These are phyloP conservation scores for Lordiphosa collinella DNA, from an alignment of 1,140 invertebrate species.

Conservation along the genomic window DNA sequence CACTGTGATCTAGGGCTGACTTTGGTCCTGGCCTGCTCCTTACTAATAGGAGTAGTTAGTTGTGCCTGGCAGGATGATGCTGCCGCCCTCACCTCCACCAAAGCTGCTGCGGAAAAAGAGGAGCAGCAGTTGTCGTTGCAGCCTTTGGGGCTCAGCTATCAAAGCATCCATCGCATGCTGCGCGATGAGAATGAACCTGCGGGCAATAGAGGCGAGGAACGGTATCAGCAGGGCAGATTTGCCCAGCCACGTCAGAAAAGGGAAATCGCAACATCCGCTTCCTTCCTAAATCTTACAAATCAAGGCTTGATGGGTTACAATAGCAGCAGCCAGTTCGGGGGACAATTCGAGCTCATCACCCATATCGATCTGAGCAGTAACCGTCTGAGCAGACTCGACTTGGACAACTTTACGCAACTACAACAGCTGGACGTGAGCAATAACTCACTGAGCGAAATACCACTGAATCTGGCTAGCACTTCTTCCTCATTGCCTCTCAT, in stretches of 20 bases:
- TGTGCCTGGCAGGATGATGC: conserved; percentile 11
- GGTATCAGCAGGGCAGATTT: conserved; percentile 51
- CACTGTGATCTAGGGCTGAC: conserved; percentile 43
- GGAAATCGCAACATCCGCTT: conserved; percentile 13
- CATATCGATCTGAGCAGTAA: conserved; percentile 53
- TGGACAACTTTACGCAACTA: conserved; percentile 44
- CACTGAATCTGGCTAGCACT: conserved; percentile 25
- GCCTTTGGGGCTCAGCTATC: conserved; percentile 43
- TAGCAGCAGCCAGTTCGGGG: conserved; percentile 46
- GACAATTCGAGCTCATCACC: conserved; percentile 40
- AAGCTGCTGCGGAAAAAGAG: conserved; percentile 31
- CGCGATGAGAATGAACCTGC: conserved; percentile 66
- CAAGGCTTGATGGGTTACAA: conserved; percentile 40
- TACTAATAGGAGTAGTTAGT: conserved; percentile 12
- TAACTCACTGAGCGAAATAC: conserved; percentile 35
- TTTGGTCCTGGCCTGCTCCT: conserved; percentile 21
- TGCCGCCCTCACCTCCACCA: conserved; percentile 11
- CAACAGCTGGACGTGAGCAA: conserved; percentile 49
- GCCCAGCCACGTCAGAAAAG: conserved; percentile 37
- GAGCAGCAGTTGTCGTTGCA: conserved; percentile 37
- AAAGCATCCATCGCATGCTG: conserved; percentile 66
- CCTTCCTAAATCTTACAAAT: conserved; percentile 43
- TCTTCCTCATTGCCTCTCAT: conserved; percentile 51
- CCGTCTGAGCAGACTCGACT: conserved; percentile 26
- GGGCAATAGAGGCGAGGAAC: conserved; percentile 51